These are phyloP conservation scores for Spondyliosoma cantharus DNA, from an alignment of 2,797 vertebrate species.

Conservation along the genomic window DNA sequence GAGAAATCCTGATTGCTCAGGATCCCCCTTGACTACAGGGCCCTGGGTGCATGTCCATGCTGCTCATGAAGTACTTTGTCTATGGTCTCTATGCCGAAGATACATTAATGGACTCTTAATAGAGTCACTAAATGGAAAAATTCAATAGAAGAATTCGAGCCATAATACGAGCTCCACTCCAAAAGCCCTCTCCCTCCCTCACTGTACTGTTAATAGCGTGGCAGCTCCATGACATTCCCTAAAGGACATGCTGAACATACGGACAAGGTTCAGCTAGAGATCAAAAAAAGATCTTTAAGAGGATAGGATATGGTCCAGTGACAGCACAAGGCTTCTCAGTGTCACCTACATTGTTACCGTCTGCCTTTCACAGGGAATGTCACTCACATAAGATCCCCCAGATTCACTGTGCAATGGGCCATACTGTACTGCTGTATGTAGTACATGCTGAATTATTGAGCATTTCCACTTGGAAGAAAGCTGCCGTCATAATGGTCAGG, in stretches of 20 bases:
- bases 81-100: background rate
- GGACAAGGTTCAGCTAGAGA: conserved; percentile 48
- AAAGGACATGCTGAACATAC: conserved; percentile 63
- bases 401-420: conserved; percentile 57
- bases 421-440: conserved; percentile 41
- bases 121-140: background rate
- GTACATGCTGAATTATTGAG: conserved; percentile 42
- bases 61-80: background rate
- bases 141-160: conserved; percentile 21
- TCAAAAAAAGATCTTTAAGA: conserved; percentile 60
- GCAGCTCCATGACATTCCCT: conserved; percentile 59
- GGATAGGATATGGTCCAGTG: conserved; percentile 64
- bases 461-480: conserved; percentile 34
- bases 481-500: conserved; percentile 3
- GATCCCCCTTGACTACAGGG: background rate
- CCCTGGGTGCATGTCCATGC: background rate
- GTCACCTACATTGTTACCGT: conserved; percentile 69
- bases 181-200: conserved; percentile 26
- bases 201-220: conserved; percentile 48
- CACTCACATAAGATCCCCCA: conserved; percentile 53
- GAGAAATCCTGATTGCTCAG: background rate
- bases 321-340: conserved; percentile 32
- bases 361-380: conserved; percentile 64
- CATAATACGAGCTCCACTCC: conserved; percentile 27
- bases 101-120: conserved; percentile 15